Evolutionary conservation across 30 jellyfish, hydroid and myxozoan genomes (phyloP), one percentile per base, ranked within the genome.

Genomic region (Haliclystus octoradiatus): DNA sequence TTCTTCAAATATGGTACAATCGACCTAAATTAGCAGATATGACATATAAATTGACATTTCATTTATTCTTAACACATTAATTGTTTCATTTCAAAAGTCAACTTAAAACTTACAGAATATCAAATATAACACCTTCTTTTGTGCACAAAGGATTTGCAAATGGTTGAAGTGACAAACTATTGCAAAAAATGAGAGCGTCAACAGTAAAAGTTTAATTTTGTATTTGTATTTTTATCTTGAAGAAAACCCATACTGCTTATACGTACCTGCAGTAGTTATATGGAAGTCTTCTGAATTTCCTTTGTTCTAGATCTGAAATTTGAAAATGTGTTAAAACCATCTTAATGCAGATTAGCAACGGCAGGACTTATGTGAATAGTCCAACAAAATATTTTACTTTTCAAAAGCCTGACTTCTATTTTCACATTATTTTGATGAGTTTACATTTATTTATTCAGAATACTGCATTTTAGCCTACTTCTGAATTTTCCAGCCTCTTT

Each of bases 101-200:
- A 70, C 19, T 1, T 27, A 31, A 69, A 14, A 70, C 90, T 62
- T 71, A 79, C 93, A 91, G 62, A 47, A 91, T 62, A 28, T 91
- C 99, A 72, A 83, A 91, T 2, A 82, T 68, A 34, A 77, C 82
- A 26, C 99, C 99, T 62, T 91, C 99, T 51, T 78, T 79, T 3
- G 95, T 91, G 66, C 96, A 85, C 0, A 78, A 80, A 0, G 99
- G 99, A 73, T 91, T 90, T 46, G 78, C 95, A 63, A 73, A 86
- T 28, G 99, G 99, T 34, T 81, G 95, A n/a, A 91, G 78, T 4
- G 95, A 69, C 70, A 91, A 62, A 35, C 97, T 88, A 32, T 0
- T 13, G 29, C 12, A 12, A 30, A 2, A 26, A 69, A 14, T 14
- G 23, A 46, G 26, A 69, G 77, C 12, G 34, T 29, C 62, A 14